Evolutionary conservation across 64 coral and sea anemone species (phyloP).

Genomic region (Dendrophyllia cribrosa): DNA sequence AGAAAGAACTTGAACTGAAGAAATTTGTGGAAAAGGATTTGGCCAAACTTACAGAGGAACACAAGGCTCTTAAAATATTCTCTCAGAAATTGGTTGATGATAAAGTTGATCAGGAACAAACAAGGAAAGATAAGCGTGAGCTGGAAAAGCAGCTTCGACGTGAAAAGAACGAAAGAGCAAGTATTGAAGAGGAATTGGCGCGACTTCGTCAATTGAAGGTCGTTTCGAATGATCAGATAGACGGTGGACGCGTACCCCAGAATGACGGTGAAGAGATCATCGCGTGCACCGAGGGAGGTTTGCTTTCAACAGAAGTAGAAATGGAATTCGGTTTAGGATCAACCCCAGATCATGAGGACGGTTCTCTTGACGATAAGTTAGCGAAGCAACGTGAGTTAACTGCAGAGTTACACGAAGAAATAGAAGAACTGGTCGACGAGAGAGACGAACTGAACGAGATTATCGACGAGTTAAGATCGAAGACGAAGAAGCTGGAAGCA

Average conservation of each 20-base stretch:
- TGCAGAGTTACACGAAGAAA: conserved; percentile 26
- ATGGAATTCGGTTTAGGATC: conserved; percentile 4
- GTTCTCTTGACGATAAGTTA: neutral
- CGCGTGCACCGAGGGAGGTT: neutral
- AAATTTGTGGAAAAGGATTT: neutral
- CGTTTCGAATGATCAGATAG: neutral
- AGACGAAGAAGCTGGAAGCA: conserved; percentile 20
- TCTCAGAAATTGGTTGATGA: conserved; percentile 46
- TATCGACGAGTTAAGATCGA: conserved; percentile 38
- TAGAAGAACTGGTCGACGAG: conserved; percentile 56
- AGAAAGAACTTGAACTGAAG: conserved; percentile 61
- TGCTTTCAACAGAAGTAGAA: conserved; percentile 25
- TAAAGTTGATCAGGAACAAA: conserved; percentile 19
- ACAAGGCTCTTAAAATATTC: neutral
- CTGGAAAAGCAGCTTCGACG: neutral
- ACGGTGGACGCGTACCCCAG: neutral
- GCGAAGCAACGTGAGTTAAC: conserved; percentile 17
- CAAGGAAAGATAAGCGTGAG: conserved; percentile 13
- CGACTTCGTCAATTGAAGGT: neutral
- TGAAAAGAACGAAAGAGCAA: conserved; percentile 22
- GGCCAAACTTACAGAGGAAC: conserved; percentile 25
- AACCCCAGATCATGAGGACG: conserved; percentile 2
- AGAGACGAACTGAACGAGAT: conserved; percentile 52
- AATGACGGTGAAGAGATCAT: conserved; percentile 3
- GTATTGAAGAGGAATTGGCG: conserved; percentile 14